Evolutionary conservation across 2,797 vertebrate genomes (phyloP).

Genomic region (Brachyalestes nurse): DNA sequence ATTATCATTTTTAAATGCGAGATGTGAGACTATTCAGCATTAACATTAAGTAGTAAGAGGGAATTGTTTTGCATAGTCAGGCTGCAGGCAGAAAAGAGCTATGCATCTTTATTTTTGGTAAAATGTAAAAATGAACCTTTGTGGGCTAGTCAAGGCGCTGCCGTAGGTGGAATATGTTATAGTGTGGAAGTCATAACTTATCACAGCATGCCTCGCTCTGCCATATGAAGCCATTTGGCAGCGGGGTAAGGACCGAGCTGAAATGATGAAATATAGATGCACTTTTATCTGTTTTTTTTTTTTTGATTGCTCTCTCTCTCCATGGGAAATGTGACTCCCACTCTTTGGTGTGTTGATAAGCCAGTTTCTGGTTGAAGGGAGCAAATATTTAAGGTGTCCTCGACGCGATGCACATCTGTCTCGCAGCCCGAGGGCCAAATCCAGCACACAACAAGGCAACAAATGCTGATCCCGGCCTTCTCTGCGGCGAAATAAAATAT

Average conservation of each 20-base stretch:
- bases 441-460: conserved; percentile 83
- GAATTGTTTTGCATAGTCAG: not conserved
- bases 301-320: conserved; percentile 57
- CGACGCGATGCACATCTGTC: conserved; percentile 83
- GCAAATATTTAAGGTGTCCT: conserved; percentile 83
- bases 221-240: conserved; percentile 51
- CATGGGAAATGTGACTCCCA: conserved; percentile 65
- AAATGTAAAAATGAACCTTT: conserved; percentile 46
- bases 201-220: conserved; percentile 41
- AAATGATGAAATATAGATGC: conserved; percentile 58
- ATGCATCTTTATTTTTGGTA: conserved; percentile 39
- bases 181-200: conserved; percentile 58
- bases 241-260: conserved; percentile 47
- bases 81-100: not conserved
- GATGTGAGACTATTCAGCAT: not conserved
- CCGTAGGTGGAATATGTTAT: conserved; percentile 58
- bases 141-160: conserved; percentile 41
- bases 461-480: conserved; percentile 96
- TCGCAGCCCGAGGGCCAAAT: conserved; percentile 81
- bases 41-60: not conserved
- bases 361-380: conserved; percentile 73
- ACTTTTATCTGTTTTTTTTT: conserved; percentile 53
- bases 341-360: conserved; percentile 73
- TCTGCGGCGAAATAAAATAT: conserved; percentile 97
- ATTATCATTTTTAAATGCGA: not conserved